Base-by-base conservation (phyloP, 1,140 invertebrate genomes). In the Drosophila sproati region DNA sequence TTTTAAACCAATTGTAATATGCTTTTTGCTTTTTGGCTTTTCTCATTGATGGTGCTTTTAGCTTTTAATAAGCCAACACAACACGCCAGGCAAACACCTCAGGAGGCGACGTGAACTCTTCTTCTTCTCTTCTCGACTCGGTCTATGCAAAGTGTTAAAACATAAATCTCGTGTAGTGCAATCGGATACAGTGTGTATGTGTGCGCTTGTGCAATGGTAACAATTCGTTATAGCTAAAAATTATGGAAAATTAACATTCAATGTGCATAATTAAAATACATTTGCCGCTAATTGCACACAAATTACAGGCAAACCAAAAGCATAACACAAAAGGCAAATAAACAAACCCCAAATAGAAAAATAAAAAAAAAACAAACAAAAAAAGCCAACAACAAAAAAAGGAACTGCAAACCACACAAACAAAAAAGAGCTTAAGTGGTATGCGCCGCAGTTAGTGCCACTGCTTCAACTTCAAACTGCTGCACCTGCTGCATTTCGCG, bases 261-360 rank as follows among this genome's bases (percentile, higher is more conserved):
- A 77, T 88, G 85, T 73, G 83, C 80, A 83, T 89, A 89, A 83
- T 81, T 80, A 74, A 80, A 85, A 86, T 89, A 76, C 80, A 85
- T 88, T 88, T 82, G 69, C 71, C 74, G 85, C 85, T 89, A 89
- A 89, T 89, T 89, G 80, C 69, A 59, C 59, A 89, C 81, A 85
- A 83, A 80, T 87, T 82, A 67, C 64, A 50, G 56, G 45, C 60
- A 69, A 57, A 56, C 37, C 48, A 64, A 77, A 60, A 43, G 55
- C 28, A 47, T 20, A 64, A 63, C 32, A 75, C 37, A 67, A 45
- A 68, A 43, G 45, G 32, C 12, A 64, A n/a, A 69, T 37, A 61
- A 43, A 60, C 39, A 52, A 12, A 20, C 20, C 20, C 20, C 20
- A 20, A 20, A 20, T 20, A 20, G 20, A 20, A 20, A 20, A 20